A percentile compares a stretch with the other conserved stretches of the same genome.
These are phyloP conservation scores for Anoncus sp. DNA, from an alignment of 2,888 invertebrate species.

Conservation along the genomic window DNA sequence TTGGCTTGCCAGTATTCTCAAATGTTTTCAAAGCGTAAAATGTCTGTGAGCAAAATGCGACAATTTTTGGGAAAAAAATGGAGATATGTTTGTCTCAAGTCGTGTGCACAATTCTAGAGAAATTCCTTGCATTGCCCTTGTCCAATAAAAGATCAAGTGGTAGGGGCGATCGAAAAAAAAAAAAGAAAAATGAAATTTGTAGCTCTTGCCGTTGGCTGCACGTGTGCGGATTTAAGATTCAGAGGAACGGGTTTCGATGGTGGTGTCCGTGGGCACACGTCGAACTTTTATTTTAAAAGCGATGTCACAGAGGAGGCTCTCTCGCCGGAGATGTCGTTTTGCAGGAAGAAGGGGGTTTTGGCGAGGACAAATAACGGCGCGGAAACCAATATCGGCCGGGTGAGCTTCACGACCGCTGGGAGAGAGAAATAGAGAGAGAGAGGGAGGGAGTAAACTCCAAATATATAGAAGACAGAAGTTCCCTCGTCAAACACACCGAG, in stretches of 20 bases:
- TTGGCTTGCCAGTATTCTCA: too few species aligned
- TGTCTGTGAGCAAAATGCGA: neutral
- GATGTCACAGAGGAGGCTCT: conserved; percentile 46
- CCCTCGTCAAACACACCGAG: conserved; percentile 59
- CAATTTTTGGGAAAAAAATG: neutral
- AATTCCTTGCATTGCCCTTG: conserved; percentile 10
- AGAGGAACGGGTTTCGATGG: conserved; percentile 54
- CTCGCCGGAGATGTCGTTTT: conserved; percentile 16
- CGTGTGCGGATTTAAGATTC: conserved; percentile 62
- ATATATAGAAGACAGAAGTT: conserved; percentile 70
- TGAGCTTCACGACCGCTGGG: conserved; percentile 2
- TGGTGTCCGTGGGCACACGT: conserved; percentile 51
- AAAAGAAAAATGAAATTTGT: conserved; percentile 31
- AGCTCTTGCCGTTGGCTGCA: conserved; percentile 43
- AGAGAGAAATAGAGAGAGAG: conserved; percentile 9
- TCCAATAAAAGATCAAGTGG: conserved; percentile 24
- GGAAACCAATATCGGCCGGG: conserved; percentile 55
- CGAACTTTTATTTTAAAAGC: conserved; percentile 68
- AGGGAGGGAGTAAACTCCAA: conserved; percentile 50
- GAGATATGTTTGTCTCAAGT: neutral
- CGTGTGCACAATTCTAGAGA: neutral
- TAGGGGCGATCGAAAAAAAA: neutral
- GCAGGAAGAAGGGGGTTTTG: conserved; percentile 12
- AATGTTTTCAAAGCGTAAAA: too few species aligned
- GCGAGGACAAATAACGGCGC: conserved; percentile 52